Evolutionary conservation across 2,888 invertebrate species (phyloP).

Genomic region (Druceiella hillmani): DNA sequence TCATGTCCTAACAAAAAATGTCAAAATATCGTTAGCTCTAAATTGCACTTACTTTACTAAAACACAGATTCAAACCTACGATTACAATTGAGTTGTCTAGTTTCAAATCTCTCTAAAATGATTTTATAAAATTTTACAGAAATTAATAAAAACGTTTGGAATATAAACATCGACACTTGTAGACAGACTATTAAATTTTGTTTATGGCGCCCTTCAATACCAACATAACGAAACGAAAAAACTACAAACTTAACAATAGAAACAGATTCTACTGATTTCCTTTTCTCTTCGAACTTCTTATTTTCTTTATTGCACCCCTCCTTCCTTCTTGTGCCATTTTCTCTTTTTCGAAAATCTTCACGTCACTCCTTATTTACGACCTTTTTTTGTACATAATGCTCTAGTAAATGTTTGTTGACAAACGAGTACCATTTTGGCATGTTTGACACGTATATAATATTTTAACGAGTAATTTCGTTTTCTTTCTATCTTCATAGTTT

Average conservation of each 20-base stretch:
- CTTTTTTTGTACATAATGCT: slow-evolving; percentile 5
- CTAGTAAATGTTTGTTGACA: slow-evolving; percentile 7
- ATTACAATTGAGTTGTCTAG: slow-evolving; percentile 4
- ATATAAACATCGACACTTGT: not conserved
- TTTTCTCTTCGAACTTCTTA: slow-evolving; percentile 6
- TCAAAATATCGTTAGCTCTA: too few species aligned
- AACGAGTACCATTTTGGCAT: slow-evolving; percentile 9
- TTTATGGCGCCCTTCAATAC: not conserved
- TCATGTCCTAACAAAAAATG: too few species aligned
- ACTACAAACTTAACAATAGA: not conserved
- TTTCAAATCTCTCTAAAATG: slow-evolving; percentile 4
- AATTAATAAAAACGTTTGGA: slow-evolving; percentile 2
- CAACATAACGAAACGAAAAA: not conserved
- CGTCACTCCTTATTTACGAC: slow-evolving; percentile 4
- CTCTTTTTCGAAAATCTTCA: slow-evolving; percentile 6
- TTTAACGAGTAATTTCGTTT: slow-evolving; percentile 10
- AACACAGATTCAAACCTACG: too few species aligned
- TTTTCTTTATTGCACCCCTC: slow-evolving; percentile 2
- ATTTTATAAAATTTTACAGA: not conserved
- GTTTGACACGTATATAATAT: slow-evolving; percentile 13
- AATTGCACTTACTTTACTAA: too few species aligned
- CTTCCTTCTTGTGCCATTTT: too few species aligned
- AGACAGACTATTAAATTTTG: not conserved
- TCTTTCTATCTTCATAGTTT: too few species aligned
- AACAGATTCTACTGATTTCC: slow-evolving; percentile 3